Percentiles rank a stretch among this genome's conserved stretches.
These are phyloP conservation scores for Aleiodes leptofemur DNA, from an alignment of 2,888 invertebrate species.

Conservation along the genomic window DNA sequence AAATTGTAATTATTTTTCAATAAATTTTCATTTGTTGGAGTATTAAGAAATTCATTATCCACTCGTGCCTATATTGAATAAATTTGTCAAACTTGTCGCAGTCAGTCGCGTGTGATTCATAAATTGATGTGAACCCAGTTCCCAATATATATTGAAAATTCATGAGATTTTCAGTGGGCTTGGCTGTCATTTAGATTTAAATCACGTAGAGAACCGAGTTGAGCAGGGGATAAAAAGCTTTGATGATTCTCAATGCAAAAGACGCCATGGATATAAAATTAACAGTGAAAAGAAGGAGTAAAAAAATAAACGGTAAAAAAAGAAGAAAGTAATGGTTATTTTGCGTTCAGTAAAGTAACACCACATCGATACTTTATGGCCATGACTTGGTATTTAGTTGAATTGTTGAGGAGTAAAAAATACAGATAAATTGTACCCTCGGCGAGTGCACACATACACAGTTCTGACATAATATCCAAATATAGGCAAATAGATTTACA, in stretches of 20 bases:
- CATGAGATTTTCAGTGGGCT: neutral
- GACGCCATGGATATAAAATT: neutral
- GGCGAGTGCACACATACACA: neutral
- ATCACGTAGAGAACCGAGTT: neutral
- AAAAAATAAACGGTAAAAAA: neutral
- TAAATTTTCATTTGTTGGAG: too few relatives aligned
- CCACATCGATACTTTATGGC: slow-evolving; percentile 4
- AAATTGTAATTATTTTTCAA: neutral
- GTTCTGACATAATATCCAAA: neutral
- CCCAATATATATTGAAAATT: slow-evolving; percentile 13
- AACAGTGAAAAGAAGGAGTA: neutral
- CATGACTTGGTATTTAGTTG: slow-evolving; percentile 13
- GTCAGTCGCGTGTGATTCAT: neutral
- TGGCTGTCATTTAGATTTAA: neutral
- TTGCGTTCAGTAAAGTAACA: neutral
- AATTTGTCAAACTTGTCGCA: neutral
- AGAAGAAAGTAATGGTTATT: too few relatives aligned
- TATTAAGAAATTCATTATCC: too few relatives aligned
- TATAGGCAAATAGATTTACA: neutral
- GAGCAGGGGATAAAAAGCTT: neutral
- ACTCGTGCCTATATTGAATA: neutral
- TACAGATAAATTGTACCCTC: neutral
- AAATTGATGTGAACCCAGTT: neutral
- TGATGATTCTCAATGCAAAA: neutral
- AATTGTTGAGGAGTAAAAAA: neutral